phyloP scores from a whole-genome alignment of 2,888 invertebrate genomes.

The Phlogophora meticulosa region DNA sequence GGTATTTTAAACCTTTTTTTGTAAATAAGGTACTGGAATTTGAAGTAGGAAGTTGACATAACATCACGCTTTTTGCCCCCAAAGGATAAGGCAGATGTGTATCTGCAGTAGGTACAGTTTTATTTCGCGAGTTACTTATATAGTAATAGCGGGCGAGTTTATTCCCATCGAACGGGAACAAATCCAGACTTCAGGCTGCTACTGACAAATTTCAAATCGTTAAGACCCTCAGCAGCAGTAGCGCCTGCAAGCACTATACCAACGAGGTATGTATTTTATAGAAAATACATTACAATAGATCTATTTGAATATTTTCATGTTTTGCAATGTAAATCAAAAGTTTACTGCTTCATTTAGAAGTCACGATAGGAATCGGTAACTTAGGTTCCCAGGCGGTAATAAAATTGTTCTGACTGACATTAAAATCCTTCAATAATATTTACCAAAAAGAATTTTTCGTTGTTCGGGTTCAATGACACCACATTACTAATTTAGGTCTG shows the following conservation, averaged over 20 bases:
- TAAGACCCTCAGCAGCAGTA: too few species aligned
- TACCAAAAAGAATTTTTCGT: background rate
- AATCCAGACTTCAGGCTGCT: too few species aligned
- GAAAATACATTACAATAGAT: conserved; percentile 11
- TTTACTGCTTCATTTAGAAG: conserved; percentile 44
- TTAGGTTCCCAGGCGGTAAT: background rate
- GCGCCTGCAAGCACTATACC: too few species aligned
- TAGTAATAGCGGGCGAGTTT: too few species aligned
- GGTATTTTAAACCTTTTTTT: background rate
- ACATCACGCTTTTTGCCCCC: too few species aligned
- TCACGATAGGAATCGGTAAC: conserved; percentile 23
- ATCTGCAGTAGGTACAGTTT: too few species aligned
- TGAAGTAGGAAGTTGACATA: background rate
- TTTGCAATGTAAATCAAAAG: conserved; percentile 46
- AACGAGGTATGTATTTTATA: background rate
- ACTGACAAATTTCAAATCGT: too few species aligned
- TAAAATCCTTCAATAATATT: background rate
- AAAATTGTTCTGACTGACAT: conserved; percentile 9
- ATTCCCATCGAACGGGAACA: too few species aligned
- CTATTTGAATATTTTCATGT: conserved; percentile 18
- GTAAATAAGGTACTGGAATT: background rate
- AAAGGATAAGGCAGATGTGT: too few species aligned
- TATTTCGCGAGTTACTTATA: too few species aligned
- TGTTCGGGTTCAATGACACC: conserved; percentile 3
- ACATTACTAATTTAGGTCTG: too few species aligned